Conservation (phyloP, 1,140 invertebrate species). For the Drosophila bocki region DNA sequence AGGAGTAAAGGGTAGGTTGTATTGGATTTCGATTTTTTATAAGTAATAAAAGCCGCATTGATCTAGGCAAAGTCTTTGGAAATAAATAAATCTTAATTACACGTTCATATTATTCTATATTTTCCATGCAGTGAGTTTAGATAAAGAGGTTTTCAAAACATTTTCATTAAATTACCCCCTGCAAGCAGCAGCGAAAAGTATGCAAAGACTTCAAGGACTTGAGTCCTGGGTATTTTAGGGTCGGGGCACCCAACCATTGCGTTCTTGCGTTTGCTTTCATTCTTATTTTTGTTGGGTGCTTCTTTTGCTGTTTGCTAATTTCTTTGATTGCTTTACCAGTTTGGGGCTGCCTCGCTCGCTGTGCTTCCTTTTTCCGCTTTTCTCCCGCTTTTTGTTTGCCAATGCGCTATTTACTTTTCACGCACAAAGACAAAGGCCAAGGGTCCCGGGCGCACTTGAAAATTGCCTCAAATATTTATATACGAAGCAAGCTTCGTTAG, state of each 20-base stretch:
- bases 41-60: not conserved
- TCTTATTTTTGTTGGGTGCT: conserved; percentile 57
- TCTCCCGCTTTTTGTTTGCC: conserved; percentile 60
- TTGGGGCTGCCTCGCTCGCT: conserved; percentile 24
- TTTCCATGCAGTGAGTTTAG: not conserved
- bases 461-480: conserved; percentile 80
- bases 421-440: conserved; percentile 79
- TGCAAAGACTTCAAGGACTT: not conserved
- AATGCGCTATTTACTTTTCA: conserved; percentile 72
- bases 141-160: no score
- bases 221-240: conserved; percentile 4
- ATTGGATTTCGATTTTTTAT: no score
- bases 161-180: not conserved
- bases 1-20: not conserved
- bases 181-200: not conserved
- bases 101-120: not conserved
- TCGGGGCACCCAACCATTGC: conserved; percentile 3
- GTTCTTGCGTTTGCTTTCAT: conserved; percentile 14
- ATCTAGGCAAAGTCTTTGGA: not conserved
- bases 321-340: conserved; percentile 80
- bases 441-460: conserved; percentile 66
- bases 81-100: not conserved
- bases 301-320: conserved; percentile 77
- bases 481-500: conserved; percentile 57
- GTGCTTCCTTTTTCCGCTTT: conserved; percentile 34